Conservation (phyloP, 2,888 invertebrate species). For the Bruchidius siliquastri region DNA sequence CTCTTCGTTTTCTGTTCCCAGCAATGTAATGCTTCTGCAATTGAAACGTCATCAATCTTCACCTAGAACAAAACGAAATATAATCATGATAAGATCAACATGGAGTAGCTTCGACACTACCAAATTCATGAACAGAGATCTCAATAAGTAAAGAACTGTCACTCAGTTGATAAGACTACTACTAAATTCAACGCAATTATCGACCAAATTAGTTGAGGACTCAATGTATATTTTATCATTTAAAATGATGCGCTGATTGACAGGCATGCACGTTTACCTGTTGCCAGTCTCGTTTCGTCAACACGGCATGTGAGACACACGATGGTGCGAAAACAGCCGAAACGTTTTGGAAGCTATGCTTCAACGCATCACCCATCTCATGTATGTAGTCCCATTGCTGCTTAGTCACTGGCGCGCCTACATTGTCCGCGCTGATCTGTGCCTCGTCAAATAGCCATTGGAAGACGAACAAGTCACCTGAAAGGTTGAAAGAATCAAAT, state of each 20-base stretch:
- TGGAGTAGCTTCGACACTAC: too few relatives aligned
- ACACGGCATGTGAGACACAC: conserved; percentile 86
- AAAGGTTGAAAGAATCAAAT: conserved; percentile 16
- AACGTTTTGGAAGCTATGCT: conserved; percentile 77
- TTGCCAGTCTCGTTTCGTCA: conserved; percentile 84
- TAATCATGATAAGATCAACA: neutral
- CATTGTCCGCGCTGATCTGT: conserved; percentile 88
- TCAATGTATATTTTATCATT: too few relatives aligned
- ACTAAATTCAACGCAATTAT: too few relatives aligned
- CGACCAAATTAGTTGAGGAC: too few relatives aligned
- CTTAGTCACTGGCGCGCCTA: conserved; percentile 81
- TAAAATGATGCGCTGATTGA: too few relatives aligned
- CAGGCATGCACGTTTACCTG: conserved; percentile 41
- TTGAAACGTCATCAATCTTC: conserved; percentile 70
- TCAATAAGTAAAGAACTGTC: too few relatives aligned
- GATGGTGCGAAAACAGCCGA: conserved; percentile 89
- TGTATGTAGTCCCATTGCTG: conserved; percentile 94
- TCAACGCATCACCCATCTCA: conserved; percentile 79
- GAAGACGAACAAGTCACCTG: conserved; percentile 86
- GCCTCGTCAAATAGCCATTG: conserved; percentile 95
- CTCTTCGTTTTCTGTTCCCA: conserved; percentile 67
- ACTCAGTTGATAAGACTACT: too few relatives aligned
- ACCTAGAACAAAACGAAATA: conserved; percentile 37
- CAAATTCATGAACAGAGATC: too few relatives aligned
- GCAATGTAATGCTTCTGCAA: conserved; percentile 80